phyloP scores from a whole-genome alignment of 1,140 invertebrate genomes.

The Antheraea pernyi region DNA sequence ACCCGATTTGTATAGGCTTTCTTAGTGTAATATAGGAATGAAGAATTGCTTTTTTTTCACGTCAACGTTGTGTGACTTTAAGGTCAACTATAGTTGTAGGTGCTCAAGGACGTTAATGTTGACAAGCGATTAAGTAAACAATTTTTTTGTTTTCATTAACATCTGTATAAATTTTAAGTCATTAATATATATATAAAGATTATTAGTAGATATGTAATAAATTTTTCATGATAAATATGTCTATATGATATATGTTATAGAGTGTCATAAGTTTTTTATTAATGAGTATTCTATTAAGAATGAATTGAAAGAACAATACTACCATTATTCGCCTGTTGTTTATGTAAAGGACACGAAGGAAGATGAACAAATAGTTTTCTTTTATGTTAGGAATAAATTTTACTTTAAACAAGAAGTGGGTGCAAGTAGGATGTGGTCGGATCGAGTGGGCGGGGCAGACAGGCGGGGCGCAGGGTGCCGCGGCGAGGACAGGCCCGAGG shows the following conservation, averaged over 20 bases:
- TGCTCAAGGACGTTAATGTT: no score
- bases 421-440: conserved; percentile 47
- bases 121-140: no score
- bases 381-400: neutral
- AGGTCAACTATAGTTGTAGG: neutral
- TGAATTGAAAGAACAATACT: no score
- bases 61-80: neutral
- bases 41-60: neutral
- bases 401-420: conserved; percentile 35
- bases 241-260: no score
- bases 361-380: neutral
- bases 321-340: neutral
- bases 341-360: neutral
- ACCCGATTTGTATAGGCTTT: neutral
- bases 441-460: conserved; percentile 55
- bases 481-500: conserved; percentile 31
- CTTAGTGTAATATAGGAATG: no score
- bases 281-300: no score
- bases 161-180: neutral
- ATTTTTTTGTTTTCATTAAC: neutral
- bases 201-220: no score
- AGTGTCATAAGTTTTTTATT: no score
- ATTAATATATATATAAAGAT: neutral
- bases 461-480: conserved; percentile 70
- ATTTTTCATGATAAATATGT: neutral